Base-by-base conservation (phyloP, 2,113 vertebrate genomes). In the Misgurnus anguillicaudatus region DNA sequence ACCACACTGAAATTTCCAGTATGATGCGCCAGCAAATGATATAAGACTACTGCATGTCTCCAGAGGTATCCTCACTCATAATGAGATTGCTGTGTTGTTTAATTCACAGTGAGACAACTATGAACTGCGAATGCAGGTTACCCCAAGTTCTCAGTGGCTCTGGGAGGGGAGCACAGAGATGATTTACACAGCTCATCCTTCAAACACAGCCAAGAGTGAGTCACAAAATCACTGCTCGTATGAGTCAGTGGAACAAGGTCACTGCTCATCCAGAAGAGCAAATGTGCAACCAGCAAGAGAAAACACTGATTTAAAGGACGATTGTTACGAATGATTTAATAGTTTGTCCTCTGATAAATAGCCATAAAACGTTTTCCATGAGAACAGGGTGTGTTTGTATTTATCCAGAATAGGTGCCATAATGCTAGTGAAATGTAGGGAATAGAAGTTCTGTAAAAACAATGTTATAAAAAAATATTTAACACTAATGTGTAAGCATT, bases 171-270 rank as follows among this genome's bases (percentile, higher is more conserved):
- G 72, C 31, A 47, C 10, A 41, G 71, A 74, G 76, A 79, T 70
- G 82, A 71, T 80, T 80, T 76, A 71, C 73, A 66, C 65, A 71
- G 67, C 69, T 80, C 73, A 71, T 83, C 71, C 64, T 24, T 63
- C 71, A 79, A 21, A 62, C 38, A 60, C 51, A 38, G 82, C 82
- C 82, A 83, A 72, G 58, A 66, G 60, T 80, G 82, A 83, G 72
- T 83, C 82, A 83, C 77, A 76, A 83, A 77, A 68, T 42, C 74
- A 77, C 71, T 69, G 63, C 48, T 77, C 2, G 53, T 11, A 83
- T 83, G 81, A 83, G 65, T 83, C 77, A 83, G 64, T 83, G 77
- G 77, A 80, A 80, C 72, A 53, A 75, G 48, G 77, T 51, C 57
- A 62, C 71, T 38, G 66, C 41, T 72, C 68, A 57, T 79, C 47